Base-by-base conservation (phyloP, 2,888 invertebrate species). In the Bellardia bayeri region DNA sequence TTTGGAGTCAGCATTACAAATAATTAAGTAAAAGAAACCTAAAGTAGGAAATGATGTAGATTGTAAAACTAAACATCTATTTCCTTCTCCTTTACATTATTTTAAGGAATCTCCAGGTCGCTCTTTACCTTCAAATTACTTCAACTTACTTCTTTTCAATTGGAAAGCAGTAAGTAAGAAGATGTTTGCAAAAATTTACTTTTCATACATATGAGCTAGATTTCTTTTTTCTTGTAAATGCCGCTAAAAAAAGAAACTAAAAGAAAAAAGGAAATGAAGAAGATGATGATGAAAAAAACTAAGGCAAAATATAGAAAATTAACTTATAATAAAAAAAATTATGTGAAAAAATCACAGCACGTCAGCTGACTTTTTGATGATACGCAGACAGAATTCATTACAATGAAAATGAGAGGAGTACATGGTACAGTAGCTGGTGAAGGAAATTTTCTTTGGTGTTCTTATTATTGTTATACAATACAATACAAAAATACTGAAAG, bases 381-480 rank as follows among this genome's bases (percentile, higher is more conserved):
- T 89, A 90, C 90, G 90, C 90, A 90, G 88, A 89, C 90, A 86
- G 90, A 90, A 90, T 89, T 88, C 88, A 89, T 90, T 89, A 90
- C 88, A 82, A 88, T 71, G 86, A 82, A 83, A 84, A 54, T 79
- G 61, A 58, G 56, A 69, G 42, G 64, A 37, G 54, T 54, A n/a
- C 23, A 23, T 23, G 23, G 8, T n/a, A 42, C 14, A 30, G 2
- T 9, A 58, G 8, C 11, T 66, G 13, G 56, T 71, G 56, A 45
- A 51, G 63, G 45, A 30, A 16, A 14, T 30, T 14, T 54, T 54
- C 33, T 51, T 51, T 80, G 63, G 14, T 37, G 49, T 74, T 61
- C n/a, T 66, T 72, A 49, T 61, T 49, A 30, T 74, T 68, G 74
- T 76, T 68, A 71, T 61, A 51, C 42, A 56, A 82, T 66, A 74